Evolutionary conservation across 2,888 invertebrate genomes (phyloP).

Genomic region (Incurvaria masculella): DNA sequence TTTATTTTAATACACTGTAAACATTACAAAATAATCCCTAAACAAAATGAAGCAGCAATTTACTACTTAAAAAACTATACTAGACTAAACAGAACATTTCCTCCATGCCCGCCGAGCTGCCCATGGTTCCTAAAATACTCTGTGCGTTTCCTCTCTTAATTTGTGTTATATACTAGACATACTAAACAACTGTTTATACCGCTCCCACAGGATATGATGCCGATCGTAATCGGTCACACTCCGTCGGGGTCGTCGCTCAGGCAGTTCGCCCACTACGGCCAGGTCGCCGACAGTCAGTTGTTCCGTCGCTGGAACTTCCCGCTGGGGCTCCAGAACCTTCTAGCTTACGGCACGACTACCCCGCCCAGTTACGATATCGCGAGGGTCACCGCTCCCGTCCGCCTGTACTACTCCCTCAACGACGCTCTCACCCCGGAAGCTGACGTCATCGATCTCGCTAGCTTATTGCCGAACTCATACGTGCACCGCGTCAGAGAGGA

Average conservation of each 20-base stretch:
- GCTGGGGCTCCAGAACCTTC: background rate
- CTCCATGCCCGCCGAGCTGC: too few relatives aligned
- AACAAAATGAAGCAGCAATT: too few relatives aligned
- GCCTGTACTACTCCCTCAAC: background rate
- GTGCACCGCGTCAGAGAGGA: background rate
- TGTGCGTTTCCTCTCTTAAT: too few relatives aligned
- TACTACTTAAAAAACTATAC: too few relatives aligned
- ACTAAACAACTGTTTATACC: too few relatives aligned
- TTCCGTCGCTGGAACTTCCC: background rate
- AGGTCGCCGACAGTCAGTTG: conserved; percentile 27
- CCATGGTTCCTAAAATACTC: too few relatives aligned
- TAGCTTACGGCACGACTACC: background rate
- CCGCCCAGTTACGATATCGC: background rate
- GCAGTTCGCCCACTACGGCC: conserved; percentile 52
- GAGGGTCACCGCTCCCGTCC: background rate
- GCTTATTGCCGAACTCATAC: background rate
- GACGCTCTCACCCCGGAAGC: background rate
- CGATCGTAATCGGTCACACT: conserved; percentile 44
- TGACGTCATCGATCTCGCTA: background rate
- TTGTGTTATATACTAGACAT: too few relatives aligned
- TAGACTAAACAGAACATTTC: too few relatives aligned
- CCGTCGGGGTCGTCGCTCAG: conserved; percentile 53
- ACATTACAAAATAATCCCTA: too few relatives aligned
- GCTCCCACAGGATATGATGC: conserved; percentile 50
- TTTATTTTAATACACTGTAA: too few relatives aligned